Evolutionary conservation across 2,113 vertebrate genomes (phyloP), one percentile per base, ranked within the genome.

Genomic region (Canis aureus): DNA sequence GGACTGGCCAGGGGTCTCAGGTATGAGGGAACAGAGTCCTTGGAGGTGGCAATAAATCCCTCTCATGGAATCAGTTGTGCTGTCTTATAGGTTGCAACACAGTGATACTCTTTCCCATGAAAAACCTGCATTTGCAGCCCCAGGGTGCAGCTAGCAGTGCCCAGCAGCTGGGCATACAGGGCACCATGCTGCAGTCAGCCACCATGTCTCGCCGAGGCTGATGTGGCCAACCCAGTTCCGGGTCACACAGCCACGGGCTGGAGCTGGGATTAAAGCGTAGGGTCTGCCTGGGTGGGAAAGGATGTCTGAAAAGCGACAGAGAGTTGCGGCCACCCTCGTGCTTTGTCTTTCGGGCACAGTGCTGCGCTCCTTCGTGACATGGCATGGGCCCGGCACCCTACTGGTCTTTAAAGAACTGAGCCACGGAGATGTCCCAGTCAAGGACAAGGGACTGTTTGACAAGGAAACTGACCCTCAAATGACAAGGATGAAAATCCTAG

Each of bases 81-180:
- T 53, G 43, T 73, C 49, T 57, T 38, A n/a, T 1, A 53, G 60
- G 71, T 1, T 66, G 35, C 91, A 69, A 73, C 35, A 69, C 2
- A 12, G 6, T 1, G 19, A 32, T 32, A 11, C 10, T 69, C 22
- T 73, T 66, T 78, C 60, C 43, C 1, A 2, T 51, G 95, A 94
- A 51, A 88, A 76, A n/a, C 9, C 32, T 62, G 38, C 60, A 10
- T 69, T n/a, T 71, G 38, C 12, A 59, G 59, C 25, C 27, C 22
- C 0, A 66, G 66, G 78, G 43, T 5, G n/a, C 22, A 35, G 80
- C 2, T 22, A 4, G 27, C 2, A 43, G 69, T 38, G 5, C 38
- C 78, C 67, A 29, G 29, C 12, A 5, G n/a, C 60, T 1, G 4
- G 11, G n/a, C 0, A 0, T 38, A 35, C n/a, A 1, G 16, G 10